These are phyloP conservation scores for Azorinus chamasolen DNA, from an alignment of 2,888 invertebrate genomes.

Conservation along the genomic window DNA sequence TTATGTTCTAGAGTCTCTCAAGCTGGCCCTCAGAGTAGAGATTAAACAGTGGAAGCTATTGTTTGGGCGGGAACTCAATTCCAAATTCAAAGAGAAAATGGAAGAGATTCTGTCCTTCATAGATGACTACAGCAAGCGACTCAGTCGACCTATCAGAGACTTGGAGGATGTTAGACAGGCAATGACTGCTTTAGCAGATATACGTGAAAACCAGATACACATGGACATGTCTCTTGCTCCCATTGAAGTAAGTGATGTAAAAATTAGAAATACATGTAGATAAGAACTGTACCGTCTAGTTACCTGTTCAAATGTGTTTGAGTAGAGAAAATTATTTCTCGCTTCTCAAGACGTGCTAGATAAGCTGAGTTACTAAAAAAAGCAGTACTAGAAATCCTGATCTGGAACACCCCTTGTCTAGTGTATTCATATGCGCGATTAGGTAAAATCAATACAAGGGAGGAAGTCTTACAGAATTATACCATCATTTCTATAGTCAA, in stretches of 20 bases:
- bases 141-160: conserved; percentile 90
- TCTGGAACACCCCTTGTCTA: too few species aligned
- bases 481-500: too few species aligned
- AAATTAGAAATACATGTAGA: too few species aligned
- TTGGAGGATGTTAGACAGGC: conserved; percentile 89
- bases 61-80: conserved; percentile 90
- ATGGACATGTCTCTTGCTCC: conserved; percentile 90
- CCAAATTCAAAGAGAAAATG: conserved; percentile 91
- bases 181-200: conserved; percentile 92
- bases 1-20: conserved; percentile 82
- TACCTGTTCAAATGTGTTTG: too few species aligned
- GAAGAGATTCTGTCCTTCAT: conserved; percentile 92
- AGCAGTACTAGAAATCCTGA: too few species aligned
- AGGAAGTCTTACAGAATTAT: too few species aligned
- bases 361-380: too few species aligned
- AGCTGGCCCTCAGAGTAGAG: conserved; percentile 89
- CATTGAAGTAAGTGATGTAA: conserved; percentile 89
- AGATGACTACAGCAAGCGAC: conserved; percentile 90
- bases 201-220: conserved; percentile 90
- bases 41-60: conserved; percentile 93
- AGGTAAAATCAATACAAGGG: too few species aligned
- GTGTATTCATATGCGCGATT: too few species aligned
- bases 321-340: too few species aligned
- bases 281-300: too few species aligned
- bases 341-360: too few species aligned